Percentiles rank a stretch among this genome's conserved stretches.
phyloP scores from a whole-genome alignment of 2,113 vertebrate genomes.

The Oncorhynchus tshawytscha region DNA sequence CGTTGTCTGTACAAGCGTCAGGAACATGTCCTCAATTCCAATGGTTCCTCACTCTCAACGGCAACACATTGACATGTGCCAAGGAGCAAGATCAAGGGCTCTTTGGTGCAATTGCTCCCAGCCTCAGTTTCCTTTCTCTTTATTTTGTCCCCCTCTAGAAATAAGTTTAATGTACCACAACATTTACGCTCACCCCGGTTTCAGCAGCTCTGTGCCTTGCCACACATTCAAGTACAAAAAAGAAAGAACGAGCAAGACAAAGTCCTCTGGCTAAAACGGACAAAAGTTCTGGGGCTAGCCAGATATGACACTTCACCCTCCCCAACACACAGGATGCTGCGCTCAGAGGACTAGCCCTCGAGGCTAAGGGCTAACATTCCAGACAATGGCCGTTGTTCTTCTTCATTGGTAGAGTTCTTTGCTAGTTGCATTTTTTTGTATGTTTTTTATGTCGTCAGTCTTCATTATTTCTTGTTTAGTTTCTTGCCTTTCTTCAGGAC shows the following conservation, averaged over 20 bases:
- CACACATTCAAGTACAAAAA: constrained; percentile 79
- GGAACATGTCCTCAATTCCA: constrained; percentile 58
- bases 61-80: constrained; percentile 85
- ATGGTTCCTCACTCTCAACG: constrained; percentile 52
- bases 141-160: constrained; percentile 49
- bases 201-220: constrained; percentile 85
- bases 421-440: constrained; percentile 19
- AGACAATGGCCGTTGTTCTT: constrained; percentile 57
- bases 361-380: constrained; percentile 80
- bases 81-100: constrained; percentile 86
- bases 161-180: constrained; percentile 83
- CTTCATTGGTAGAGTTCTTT: constrained; percentile 63
- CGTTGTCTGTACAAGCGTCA: constrained; percentile 63
- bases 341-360: constrained; percentile 77
- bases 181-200: constrained; percentile 64
- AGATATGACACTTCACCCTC: constrained; percentile 81
- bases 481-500: constrained; percentile 95
- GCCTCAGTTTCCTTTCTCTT: constrained; percentile 36
- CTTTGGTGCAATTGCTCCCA: constrained; percentile 93
- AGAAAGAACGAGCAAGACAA: constrained; percentile 71
- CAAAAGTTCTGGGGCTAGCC: constrained; percentile 65
- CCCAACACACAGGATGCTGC: constrained; percentile 79
- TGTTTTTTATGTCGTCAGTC: not conserved
- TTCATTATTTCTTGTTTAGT: constrained; percentile 78
- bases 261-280: constrained; percentile 84